A percentile compares a stretch with the other conserved stretches of the same genome.
These are phyloP conservation scores for Neuroterus valhalla DNA, from an alignment of 1,140 invertebrate species.

Conservation along the genomic window DNA sequence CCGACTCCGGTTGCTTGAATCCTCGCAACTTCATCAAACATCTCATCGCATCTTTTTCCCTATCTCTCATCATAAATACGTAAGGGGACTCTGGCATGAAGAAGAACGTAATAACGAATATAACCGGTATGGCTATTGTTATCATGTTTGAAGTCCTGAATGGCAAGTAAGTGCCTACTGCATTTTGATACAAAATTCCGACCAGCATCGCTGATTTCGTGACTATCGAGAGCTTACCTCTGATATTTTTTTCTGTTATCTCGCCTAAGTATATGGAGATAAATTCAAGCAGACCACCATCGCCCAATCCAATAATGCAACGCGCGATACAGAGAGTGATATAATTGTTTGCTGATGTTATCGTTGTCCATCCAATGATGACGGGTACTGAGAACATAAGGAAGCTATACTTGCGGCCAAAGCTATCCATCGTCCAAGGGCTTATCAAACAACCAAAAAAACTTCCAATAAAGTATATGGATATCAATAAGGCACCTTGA, in stretches of 20 bases:
- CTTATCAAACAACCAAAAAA: neutral
- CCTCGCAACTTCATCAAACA: neutral
- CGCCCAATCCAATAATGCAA: neutral
- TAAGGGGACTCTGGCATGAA: slow-evolving; percentile 9
- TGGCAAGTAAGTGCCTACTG: neutral
- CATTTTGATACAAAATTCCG: neutral
- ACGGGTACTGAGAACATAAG: neutral
- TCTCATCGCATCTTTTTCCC: neutral
- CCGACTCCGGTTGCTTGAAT: neutral
- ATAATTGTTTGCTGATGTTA: neutral
- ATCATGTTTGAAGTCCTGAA: neutral
- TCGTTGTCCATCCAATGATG: neutral
- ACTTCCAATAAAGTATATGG: neutral
- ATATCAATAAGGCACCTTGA: neutral
- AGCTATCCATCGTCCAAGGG: neutral
- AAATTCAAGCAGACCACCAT: neutral
- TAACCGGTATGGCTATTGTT: neutral
- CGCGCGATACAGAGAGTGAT: neutral
- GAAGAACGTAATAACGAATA: neutral
- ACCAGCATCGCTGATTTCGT: neutral
- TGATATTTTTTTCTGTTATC: neutral
- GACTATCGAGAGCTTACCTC: neutral
- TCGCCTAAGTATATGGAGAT: neutral
- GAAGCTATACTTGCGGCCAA: neutral
- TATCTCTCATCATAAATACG: neutral